Evolutionary conservation across 2,113 vertebrate species (phyloP).

Genomic region (Corythaixoides concolor): DNA sequence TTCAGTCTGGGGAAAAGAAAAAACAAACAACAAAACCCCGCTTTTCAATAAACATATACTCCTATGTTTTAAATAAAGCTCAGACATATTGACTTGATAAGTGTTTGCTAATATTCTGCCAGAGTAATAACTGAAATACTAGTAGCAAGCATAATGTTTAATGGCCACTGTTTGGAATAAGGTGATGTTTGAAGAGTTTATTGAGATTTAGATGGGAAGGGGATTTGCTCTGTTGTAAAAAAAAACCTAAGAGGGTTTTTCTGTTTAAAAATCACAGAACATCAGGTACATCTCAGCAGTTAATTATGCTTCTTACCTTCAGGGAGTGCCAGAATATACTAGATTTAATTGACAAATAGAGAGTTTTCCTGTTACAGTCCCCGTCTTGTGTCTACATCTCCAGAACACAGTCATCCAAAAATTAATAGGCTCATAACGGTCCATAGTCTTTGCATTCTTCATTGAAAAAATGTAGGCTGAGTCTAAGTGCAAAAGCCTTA

Average conservation of each 20-base stretch:
- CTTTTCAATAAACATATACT: neutral
- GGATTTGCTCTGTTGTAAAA: neutral
- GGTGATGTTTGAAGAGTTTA: neutral
- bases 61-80: neutral
- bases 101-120: neutral
- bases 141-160: neutral
- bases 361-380: neutral
- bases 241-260: neutral
- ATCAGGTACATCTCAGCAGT: neutral
- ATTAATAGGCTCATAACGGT: slow-evolving; percentile 9
- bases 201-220: neutral
- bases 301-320: slow-evolving; percentile 46
- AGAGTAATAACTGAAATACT: neutral
- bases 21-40: neutral
- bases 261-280: slow-evolving; percentile 35
- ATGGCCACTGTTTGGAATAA: neutral
- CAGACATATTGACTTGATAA: neutral
- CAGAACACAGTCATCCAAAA: slow-evolving; percentile 30
- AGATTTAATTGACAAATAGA: slow-evolving; percentile 35
- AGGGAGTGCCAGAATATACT: neutral
- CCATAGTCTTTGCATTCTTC: slow-evolving; percentile 18
- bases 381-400: neutral
- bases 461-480: neutral
- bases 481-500: neutral
- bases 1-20: neutral